Evolutionary conservation across 2,797 vertebrate genomes (phyloP).

Genomic region (Eulemur rubriventer): DNA sequence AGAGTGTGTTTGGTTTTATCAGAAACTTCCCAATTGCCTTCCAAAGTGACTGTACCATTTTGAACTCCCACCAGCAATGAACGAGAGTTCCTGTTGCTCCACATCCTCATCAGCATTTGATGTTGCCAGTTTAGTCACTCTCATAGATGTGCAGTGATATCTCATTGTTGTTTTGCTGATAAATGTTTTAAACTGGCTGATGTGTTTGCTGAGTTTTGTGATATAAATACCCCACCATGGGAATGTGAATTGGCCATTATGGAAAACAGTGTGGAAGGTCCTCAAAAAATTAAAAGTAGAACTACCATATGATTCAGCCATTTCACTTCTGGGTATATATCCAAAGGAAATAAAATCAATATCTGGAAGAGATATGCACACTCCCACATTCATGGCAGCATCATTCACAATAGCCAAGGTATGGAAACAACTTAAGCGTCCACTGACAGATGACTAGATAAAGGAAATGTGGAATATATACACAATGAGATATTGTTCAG

Average conservation of each 20-base stretch:
- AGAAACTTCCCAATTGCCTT: background rate
- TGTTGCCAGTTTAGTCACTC: background rate
- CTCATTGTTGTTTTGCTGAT: background rate
- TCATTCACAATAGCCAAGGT: background rate
- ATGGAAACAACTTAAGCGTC: background rate
- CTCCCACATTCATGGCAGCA: background rate
- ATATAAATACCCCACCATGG: background rate
- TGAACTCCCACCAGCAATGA: background rate
- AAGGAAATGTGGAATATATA: background rate
- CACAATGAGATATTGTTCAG: background rate
- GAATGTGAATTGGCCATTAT: background rate
- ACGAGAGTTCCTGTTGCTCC: background rate
- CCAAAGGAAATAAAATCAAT: background rate
- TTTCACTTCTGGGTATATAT: background rate
- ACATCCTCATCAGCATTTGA: background rate
- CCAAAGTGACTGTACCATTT: background rate
- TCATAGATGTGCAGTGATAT: background rate
- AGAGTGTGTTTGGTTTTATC: background rate
- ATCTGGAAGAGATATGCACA: background rate
- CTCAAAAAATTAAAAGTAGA: background rate
- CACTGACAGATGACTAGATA: background rate
- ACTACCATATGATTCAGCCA: background rate
- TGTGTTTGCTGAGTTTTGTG: background rate
- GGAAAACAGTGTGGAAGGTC: background rate
- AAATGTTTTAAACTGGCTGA: background rate